A percentile compares a stretch with the other conserved stretches of the same genome.
These are phyloP conservation scores for Andrena chrysosceles DNA, from an alignment of 2,888 invertebrate genomes.

Conservation along the genomic window DNA sequence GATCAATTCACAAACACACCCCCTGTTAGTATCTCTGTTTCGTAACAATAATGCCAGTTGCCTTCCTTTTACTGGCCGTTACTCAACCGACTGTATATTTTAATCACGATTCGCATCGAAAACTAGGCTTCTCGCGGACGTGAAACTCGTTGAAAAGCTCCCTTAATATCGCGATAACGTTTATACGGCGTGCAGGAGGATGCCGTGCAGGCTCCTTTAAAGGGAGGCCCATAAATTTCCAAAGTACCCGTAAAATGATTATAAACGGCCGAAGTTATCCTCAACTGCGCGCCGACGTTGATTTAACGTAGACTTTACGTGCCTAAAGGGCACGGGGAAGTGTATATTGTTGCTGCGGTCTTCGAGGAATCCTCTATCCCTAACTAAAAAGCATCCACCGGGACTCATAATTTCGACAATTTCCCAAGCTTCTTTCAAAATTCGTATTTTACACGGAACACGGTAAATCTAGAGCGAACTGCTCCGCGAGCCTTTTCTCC, in stretches of 20 bases:
- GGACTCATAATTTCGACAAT: constrained; percentile 58
- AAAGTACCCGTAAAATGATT: constrained; percentile 73
- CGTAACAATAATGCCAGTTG: not conserved
- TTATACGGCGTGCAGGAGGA: constrained; percentile 52
- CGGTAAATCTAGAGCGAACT: not conserved
- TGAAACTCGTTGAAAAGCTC: constrained; percentile 48
- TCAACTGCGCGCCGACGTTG: constrained; percentile 69
- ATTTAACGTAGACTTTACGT: constrained; percentile 70
- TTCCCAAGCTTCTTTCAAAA: constrained; percentile 36
- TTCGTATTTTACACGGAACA: constrained; percentile 2
- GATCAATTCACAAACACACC: constrained; percentile 1
- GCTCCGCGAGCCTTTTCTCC: too few species aligned
- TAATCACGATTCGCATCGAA: constrained; percentile 34
- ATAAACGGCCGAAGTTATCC: constrained; percentile 72
- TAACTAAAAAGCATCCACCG: constrained; percentile 58
- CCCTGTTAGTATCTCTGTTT: not conserved
- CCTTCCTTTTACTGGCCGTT: constrained; percentile 35
- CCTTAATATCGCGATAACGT: constrained; percentile 69
- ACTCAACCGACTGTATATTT: constrained; percentile 7
- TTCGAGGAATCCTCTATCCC: constrained; percentile 48
- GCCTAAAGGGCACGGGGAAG: constrained; percentile 53
- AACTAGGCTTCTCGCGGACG: not conserved
- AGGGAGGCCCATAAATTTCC: constrained; percentile 68
- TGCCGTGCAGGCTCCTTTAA: constrained; percentile 63
- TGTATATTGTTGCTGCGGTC: constrained; percentile 65